A percentile compares a stretch with the other conserved stretches of the same genome.
These are phyloP conservation scores for Mercenaria mercenaria DNA, from an alignment of 1,140 invertebrate genomes.

Conservation along the genomic window DNA sequence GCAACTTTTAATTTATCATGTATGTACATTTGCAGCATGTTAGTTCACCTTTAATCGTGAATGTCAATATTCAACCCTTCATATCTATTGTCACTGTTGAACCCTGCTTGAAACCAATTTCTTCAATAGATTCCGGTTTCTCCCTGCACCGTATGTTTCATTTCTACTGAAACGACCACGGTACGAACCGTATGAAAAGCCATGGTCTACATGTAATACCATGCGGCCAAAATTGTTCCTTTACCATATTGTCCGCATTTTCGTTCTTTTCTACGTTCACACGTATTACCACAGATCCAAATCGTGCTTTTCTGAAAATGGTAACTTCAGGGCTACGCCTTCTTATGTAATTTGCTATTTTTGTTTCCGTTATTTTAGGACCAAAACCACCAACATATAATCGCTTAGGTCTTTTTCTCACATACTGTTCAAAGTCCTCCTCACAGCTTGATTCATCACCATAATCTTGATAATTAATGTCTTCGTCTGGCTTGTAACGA, in stretches of 20 bases:
- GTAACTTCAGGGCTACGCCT: not conserved
- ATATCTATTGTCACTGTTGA: not conserved
- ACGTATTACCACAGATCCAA: too few species aligned
- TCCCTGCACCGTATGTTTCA: not conserved
- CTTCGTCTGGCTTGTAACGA: not conserved
- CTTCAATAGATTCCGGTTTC: not conserved
- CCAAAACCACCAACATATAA: too few species aligned
- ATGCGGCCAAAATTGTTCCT: not conserved
- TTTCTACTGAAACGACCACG: not conserved
- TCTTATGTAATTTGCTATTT: not conserved
- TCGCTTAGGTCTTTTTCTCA: not conserved
- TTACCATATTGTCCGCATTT: not conserved
- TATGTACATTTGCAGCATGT: not conserved
- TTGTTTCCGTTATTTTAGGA: not conserved
- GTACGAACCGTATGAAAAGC: not conserved
- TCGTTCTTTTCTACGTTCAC: not conserved
- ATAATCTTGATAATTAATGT: not conserved
- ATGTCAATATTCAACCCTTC: not conserved
- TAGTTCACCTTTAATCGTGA: not conserved
- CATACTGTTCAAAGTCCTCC: not conserved
- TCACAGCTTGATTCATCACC: not conserved
- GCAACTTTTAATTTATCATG: not conserved
- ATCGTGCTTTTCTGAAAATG: not conserved
- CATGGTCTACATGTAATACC: not conserved
- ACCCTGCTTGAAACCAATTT: not conserved